Conservation (phyloP, 2,113 vertebrate species). For the Procavia capensis region DNA sequence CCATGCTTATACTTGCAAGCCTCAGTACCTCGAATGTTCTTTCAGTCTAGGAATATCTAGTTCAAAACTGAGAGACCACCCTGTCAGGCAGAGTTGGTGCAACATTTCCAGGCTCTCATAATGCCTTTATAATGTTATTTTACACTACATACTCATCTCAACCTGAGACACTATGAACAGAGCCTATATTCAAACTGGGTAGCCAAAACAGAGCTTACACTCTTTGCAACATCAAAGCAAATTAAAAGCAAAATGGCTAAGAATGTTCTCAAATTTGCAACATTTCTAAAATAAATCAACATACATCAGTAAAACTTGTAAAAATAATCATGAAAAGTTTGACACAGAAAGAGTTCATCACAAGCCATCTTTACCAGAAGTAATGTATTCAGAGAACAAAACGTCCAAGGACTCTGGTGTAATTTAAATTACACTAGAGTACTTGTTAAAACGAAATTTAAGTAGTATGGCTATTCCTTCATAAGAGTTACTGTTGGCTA, state of each 20-base stretch:
- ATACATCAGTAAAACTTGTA: constrained; percentile 46
- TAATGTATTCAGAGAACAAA: constrained; percentile 63
- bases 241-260: constrained; percentile 32
- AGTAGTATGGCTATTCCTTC: constrained; percentile 54
- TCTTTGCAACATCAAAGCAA: constrained; percentile 35
- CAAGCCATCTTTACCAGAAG: constrained; percentile 45
- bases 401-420: constrained; percentile 55
- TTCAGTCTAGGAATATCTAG: constrained; percentile 51
- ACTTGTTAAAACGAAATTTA: constrained; percentile 62
- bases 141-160: constrained; percentile 36
- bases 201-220: constrained; percentile 54
- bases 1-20: constrained; percentile 1
- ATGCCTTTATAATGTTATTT: background rate
- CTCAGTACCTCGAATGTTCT: constrained; percentile 14
- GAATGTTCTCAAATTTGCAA: constrained; percentile 56
- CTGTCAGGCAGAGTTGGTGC: constrained; percentile 1
- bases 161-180: constrained; percentile 16
- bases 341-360: constrained; percentile 60
- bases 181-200: constrained; percentile 26
- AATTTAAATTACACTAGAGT: too few species aligned
- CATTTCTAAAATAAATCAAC: constrained; percentile 54
- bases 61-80: constrained; percentile 36
- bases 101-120: constrained; percentile 5
- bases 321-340: constrained; percentile 63
- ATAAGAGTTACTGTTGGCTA: constrained; percentile 46